A percentile compares a stretch with the other conserved stretches of the same genome.
Conservation (phyloP, 2,888 invertebrate genomes). For the Eristalis arbustorum region DNA sequence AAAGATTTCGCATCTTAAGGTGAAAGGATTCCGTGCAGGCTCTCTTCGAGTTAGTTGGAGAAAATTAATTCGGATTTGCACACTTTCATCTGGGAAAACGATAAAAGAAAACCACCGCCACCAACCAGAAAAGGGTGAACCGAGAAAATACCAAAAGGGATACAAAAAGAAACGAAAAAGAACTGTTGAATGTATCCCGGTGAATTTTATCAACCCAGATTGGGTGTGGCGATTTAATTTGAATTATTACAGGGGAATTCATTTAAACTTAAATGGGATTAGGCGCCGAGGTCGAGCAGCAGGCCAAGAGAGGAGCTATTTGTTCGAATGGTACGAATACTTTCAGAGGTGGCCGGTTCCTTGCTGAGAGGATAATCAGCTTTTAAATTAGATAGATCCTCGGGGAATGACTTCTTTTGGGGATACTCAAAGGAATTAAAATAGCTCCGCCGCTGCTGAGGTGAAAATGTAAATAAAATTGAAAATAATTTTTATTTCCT, state of each 20-base stretch:
- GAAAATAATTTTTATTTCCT: neutral
- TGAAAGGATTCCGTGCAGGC: slow-evolving; percentile 25
- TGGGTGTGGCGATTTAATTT: slow-evolving; percentile 45
- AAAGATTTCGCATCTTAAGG: slow-evolving; percentile 27
- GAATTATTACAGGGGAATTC: slow-evolving; percentile 52
- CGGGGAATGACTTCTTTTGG: neutral
- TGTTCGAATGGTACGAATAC: neutral
- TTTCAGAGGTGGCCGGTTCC: neutral
- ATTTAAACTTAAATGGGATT: slow-evolving; percentile 45
- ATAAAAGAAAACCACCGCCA: slow-evolving; percentile 30
- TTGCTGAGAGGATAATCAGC: neutral
- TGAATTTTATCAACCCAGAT: slow-evolving; percentile 18
- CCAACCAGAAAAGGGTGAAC: slow-evolving; percentile 16
- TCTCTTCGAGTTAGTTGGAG: slow-evolving; percentile 43
- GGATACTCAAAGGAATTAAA: neutral
- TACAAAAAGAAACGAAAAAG: neutral
- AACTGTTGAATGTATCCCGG: slow-evolving; percentile 13
- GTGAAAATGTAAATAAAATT: slow-evolving; percentile 3
- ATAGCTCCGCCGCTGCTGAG: neutral
- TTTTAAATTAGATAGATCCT: slow-evolving; percentile 5
- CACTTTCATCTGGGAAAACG: slow-evolving; percentile 48
- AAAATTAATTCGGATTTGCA: slow-evolving; percentile 67
- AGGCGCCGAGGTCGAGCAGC: neutral
- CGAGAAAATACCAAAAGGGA: neutral
- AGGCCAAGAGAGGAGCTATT: neutral